These are phyloP conservation scores for Oryzias curvinotus DNA, from an alignment of 2,113 vertebrate species.

Conservation along the genomic window DNA sequence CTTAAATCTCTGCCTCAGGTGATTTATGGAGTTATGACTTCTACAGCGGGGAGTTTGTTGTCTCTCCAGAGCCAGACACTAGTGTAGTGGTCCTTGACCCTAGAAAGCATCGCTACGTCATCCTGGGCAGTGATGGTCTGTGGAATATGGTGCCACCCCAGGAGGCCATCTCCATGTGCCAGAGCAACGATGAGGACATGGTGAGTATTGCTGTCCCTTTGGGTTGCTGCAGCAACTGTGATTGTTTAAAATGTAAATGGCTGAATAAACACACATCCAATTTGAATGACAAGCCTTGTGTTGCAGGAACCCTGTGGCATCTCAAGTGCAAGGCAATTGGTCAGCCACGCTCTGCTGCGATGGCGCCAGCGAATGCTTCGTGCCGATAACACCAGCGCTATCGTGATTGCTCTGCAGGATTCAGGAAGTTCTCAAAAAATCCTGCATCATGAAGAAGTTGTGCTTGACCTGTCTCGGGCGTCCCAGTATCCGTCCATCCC, in stretches of 20 bases:
- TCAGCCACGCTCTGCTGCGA: conserved; percentile 86
- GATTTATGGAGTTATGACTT: conserved; percentile 99
- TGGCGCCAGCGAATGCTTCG: conserved; percentile 95
- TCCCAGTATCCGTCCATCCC: conserved; percentile 70
- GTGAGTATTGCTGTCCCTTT: conserved; percentile 32
- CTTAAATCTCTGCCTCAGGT: conserved; percentile 67
- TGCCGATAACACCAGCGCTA: conserved; percentile 95
- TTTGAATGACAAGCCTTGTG: neutral
- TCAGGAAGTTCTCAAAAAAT: conserved; percentile 64
- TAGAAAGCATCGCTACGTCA: conserved; percentile 90
- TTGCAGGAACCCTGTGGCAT: conserved; percentile 84
- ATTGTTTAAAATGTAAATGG: no score
- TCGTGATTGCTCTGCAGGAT: conserved; percentile 89
- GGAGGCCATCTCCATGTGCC: conserved; percentile 93
- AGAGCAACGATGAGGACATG: conserved; percentile 86
- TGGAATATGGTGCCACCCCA: conserved; percentile 99
- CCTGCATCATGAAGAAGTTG: conserved; percentile 82
- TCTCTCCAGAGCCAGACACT: conserved; percentile 95
- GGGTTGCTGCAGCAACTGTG: neutral
- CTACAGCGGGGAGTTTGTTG: conserved; percentile 96
- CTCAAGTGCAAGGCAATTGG: conserved; percentile 88
- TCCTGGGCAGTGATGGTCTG: conserved; percentile 92
- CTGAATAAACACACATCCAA: no score
- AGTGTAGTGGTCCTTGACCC: conserved; percentile 91
- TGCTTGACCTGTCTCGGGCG: conserved; percentile 86